Base-by-base conservation (phyloP, 30 jellyfish, hydroid and myxozoan species). In the Aurelia aurita region DNA sequence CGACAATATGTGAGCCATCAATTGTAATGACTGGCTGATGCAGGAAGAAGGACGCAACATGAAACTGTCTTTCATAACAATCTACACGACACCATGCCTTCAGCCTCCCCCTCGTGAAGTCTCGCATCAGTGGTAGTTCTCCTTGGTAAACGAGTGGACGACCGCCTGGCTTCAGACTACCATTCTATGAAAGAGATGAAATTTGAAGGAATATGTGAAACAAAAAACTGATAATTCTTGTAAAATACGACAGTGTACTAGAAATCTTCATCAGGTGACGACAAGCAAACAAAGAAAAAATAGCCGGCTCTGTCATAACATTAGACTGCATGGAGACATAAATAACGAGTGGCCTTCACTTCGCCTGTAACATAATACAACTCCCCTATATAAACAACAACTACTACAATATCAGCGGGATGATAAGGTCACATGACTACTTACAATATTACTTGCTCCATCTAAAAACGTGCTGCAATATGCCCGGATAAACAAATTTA, bases 31-130 rank as follows among this genome's bases (percentile, higher is more conserved):
- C 98, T 26, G 96, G 77, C 39, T 87, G 96, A 68, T 87, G 98
- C 90, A 93, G 82, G 27, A 73, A 84, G 85, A 87, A 93, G 19
- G 98, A 77, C 29, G 97, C 98, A 45, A 93, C 89, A 66, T 93
- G 98, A 72, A 66, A 82, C 61, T 93, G 98, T 57, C 98, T 85
- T 63, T 93, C 98, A 70, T 75, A 93, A 57, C 98, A 93, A 62
- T 93, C 97, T 23, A 93, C 89, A 19, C 97, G 93, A 72, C 98
- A 93, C 98, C 98, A 93, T 5, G 97, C 97, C 63, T 96, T 74
- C 46, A 51, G 77, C 22, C 96, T 47, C 27, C 93, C 77, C 19
- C 96, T 57, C 2, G 93, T 72, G 65, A 93, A 93, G 72, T 88
- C 93, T 15, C 96, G 70, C 69, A 69, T 77, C 67, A 93, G 54